Evolutionary conservation across 2,888 invertebrate genomes (phyloP), one percentile per base, ranked within the genome.

Genomic region (Rhodophaea formosa): DNA sequence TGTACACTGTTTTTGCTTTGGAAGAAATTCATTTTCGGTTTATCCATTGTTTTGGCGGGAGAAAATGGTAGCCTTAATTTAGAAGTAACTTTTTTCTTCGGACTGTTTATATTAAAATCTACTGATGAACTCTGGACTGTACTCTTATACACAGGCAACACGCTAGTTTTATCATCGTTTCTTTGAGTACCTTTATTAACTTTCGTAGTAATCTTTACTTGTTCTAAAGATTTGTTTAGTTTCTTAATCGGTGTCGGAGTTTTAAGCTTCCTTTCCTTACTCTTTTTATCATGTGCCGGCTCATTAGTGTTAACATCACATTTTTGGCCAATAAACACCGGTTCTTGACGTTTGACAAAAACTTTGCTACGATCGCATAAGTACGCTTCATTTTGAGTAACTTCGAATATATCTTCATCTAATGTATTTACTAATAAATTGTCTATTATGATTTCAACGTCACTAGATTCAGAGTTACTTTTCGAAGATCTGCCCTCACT

Each of bases 401-500:
- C 59, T 59, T 69, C 65, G 56, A 79, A 78, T 23, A 77, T 62
- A 60, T 79, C 72, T 60, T 82, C 81, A 39, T 76, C 78, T 30
- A 72, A 61, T 10, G 82, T 72, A 60, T 82, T 80, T 58, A 75
- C 77, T 63, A 90, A 72, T 63, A 88, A 79, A 67, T 75, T 84
- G 62, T 90, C 88, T 63, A 91, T 82, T 59, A 82, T 72, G 53
- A 88, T 82, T 65, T 90, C 90, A 61, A 86, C 77, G 56, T 91
- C 91, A 62, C 90, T 90, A 7, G 84, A 86, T 66, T 90, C 90
- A 0, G 91, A 91, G 65, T 87, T 89, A 67, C 88, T 90, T 73
- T 87, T 75, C 15, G 91, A 90, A n/a, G 88, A 89, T 72, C 91
- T 78, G 57, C 82, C 90, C 73, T 89, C 88, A 61, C 90, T 91